phyloP scores from a whole-genome alignment of 2,888 invertebrate species.

The Rhingia campestris region DNA sequence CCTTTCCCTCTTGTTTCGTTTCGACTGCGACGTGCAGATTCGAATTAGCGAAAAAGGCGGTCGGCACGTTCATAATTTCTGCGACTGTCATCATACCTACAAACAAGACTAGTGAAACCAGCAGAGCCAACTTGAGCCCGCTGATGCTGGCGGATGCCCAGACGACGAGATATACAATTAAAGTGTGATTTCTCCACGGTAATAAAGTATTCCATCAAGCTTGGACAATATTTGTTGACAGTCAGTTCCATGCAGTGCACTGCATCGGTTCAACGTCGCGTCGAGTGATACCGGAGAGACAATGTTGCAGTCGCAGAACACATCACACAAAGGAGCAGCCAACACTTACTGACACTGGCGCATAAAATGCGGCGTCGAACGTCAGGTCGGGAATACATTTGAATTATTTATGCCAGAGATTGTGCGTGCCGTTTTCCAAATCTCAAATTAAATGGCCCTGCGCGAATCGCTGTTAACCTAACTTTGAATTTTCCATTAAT shows the following conservation, averaged over 20 bases:
- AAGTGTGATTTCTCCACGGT: slow-evolving; percentile 70
- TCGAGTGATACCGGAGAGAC: slow-evolving; percentile 22
- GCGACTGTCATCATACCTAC: slow-evolving; percentile 36
- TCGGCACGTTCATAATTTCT: slow-evolving; percentile 59
- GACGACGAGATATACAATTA: slow-evolving; percentile 71
- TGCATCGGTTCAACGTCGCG: slow-evolving; percentile 11
- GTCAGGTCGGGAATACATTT: slow-evolving; percentile 71
- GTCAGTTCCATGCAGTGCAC: slow-evolving; percentile 51
- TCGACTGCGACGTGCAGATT: slow-evolving; percentile 3
- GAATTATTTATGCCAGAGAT: slow-evolving; percentile 73
- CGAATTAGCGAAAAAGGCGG: slow-evolving; percentile 54
- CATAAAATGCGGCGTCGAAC: slow-evolving; percentile 64
- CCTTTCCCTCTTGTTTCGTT: slow-evolving; percentile 8
- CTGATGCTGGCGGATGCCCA: slow-evolving; percentile 10
- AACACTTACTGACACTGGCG: slow-evolving; percentile 67
- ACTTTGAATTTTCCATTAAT: slow-evolving; percentile 74
- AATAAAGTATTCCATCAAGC: slow-evolving; percentile 74
- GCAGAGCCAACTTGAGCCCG: background rate
- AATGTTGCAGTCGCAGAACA: slow-evolving; percentile 49
- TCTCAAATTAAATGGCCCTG: slow-evolving; percentile 73
- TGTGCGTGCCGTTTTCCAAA: slow-evolving; percentile 74
- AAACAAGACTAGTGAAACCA: slow-evolving; percentile 15
- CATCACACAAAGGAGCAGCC: slow-evolving; percentile 41
- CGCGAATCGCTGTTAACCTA: slow-evolving; percentile 74
- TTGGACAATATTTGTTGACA: slow-evolving; percentile 73